Percentiles rank a stretch among this genome's conserved stretches.
Conservation (phyloP, 2,797 vertebrate genomes). For the Enteromius afrohamiltoni region DNA sequence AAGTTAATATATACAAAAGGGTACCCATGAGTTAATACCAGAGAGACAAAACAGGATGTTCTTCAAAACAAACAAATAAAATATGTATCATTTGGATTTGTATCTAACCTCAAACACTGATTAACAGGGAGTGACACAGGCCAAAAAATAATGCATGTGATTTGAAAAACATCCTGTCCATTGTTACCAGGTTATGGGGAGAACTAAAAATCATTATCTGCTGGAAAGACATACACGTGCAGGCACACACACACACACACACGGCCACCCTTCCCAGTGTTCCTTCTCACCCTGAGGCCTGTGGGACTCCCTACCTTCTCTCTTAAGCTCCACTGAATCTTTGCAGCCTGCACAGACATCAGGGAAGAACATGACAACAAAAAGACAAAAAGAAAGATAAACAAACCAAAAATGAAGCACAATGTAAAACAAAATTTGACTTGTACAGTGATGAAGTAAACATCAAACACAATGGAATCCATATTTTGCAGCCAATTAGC, state of each 20-base stretch:
- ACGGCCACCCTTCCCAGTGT: constrained; percentile 62
- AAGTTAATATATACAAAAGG: constrained; percentile 14
- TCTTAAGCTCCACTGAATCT: constrained; percentile 83
- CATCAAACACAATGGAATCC: neutral
- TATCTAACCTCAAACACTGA: neutral
- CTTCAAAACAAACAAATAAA: constrained; percentile 36
- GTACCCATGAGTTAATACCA: constrained; percentile 53
- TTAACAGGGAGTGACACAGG: constrained; percentile 26
- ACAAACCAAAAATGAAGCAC: constrained; percentile 59
- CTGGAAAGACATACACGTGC: constrained; percentile 27
- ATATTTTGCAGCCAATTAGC: neutral
- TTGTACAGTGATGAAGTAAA: constrained; percentile 18
- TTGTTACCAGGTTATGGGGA: constrained; percentile 22
- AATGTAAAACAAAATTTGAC: constrained; percentile 47
- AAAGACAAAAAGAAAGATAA: constrained; percentile 63
- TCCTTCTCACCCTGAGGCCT: constrained; percentile 79
- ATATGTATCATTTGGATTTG: neutral
- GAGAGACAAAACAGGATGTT: constrained; percentile 42
- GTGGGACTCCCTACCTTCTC: constrained; percentile 81
- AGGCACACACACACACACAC: constrained; percentile 37
- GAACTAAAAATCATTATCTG: constrained; percentile 19
- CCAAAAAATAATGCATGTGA: neutral
- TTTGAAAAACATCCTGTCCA: constrained; percentile 55
- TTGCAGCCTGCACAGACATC: constrained; percentile 81
- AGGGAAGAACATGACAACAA: constrained; percentile 57